Base-by-base conservation (phyloP, 2,888 invertebrate genomes). In the Dolomedes plantarius region DNA sequence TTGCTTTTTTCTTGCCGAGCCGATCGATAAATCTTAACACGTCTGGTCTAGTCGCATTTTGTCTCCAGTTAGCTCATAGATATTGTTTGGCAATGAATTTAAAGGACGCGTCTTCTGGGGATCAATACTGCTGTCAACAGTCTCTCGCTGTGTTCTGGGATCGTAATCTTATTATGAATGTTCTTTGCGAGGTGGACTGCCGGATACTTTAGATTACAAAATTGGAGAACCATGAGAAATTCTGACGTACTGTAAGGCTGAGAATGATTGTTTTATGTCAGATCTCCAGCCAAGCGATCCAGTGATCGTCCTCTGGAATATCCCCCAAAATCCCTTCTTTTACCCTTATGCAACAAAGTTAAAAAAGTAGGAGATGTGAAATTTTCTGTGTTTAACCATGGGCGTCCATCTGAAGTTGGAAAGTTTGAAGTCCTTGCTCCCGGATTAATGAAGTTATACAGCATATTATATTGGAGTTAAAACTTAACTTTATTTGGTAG, bases 291-390 rank as follows among this genome's bases (percentile, higher is more conserved):
- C 13, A 16, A 46, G 41, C 41, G 41, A 46, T 46, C 6, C 41
- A 46, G 41, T 46, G 41, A 46, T 46, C 41, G 41, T n/a, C 41
- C 41, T 46, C n/a, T 7, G 46, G 41, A 5, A 46, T 16, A 46
- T 46, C 41, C n/a, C 46, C 46, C 36, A 46, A 46, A 46, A 46
- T 46, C 41, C n/a, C n/a, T 9, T 46, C 41, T 46, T n/a, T 46
- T 9, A 16, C 16, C 16, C 41, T 16, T 46, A 16, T 16, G 11
- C 9, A 13, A 9, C 9, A 16, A 46, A 16, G 16, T 41, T 46
- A 16, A 46, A n/a, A 11, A 46, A 6, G 16, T 13, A 5, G 6
- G 2, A 16, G 6, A 46, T 46, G 2, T 46, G 41, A 46, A 46
- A 46, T 46, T 46, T 46, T 16, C 5, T 16, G 41, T 46, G 41